Evolutionary conservation across 2,113 vertebrate genomes (phyloP).

Genomic region (Chaetura pelagica): DNA sequence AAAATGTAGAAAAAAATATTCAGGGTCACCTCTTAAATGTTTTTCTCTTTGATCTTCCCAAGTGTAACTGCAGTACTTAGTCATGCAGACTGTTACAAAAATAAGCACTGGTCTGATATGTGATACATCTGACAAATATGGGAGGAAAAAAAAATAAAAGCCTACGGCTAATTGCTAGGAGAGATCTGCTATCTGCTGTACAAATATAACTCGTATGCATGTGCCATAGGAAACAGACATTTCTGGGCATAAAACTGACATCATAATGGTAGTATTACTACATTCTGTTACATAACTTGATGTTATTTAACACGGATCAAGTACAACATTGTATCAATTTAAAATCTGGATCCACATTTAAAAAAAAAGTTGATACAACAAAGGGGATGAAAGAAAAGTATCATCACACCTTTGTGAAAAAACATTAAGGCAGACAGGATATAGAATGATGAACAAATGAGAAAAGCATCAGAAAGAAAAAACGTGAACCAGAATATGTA

Average conservation of each 20-base stretch:
- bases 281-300: neutral
- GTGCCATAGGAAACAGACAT: neutral
- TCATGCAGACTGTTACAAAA: slow-evolving; percentile 90
- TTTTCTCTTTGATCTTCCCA: slow-evolving; percentile 80
- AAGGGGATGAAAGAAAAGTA: neutral
- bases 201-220: neutral
- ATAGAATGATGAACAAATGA: neutral
- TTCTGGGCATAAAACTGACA: neutral
- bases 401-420: neutral
- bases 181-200: slow-evolving; percentile 32
- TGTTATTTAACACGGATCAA: neutral
- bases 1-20: slow-evolving; percentile 51
- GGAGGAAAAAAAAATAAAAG: slow-evolving; percentile 78
- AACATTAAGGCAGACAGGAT: neutral
- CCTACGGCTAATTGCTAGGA: slow-evolving; percentile 63
- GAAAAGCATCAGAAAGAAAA: neutral
- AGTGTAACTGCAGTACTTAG: slow-evolving; percentile 85
- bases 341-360: neutral
- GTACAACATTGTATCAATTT: neutral
- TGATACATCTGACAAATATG: slow-evolving; percentile 90
- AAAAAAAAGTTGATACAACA: neutral
- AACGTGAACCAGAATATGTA: neutral
- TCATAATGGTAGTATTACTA: neutral
- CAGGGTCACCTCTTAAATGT: slow-evolving; percentile 78
- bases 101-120: slow-evolving; percentile 86